These are phyloP conservation scores for Drosophila pectinifera DNA, from an alignment of 1,140 invertebrate species.

Conservation along the genomic window DNA sequence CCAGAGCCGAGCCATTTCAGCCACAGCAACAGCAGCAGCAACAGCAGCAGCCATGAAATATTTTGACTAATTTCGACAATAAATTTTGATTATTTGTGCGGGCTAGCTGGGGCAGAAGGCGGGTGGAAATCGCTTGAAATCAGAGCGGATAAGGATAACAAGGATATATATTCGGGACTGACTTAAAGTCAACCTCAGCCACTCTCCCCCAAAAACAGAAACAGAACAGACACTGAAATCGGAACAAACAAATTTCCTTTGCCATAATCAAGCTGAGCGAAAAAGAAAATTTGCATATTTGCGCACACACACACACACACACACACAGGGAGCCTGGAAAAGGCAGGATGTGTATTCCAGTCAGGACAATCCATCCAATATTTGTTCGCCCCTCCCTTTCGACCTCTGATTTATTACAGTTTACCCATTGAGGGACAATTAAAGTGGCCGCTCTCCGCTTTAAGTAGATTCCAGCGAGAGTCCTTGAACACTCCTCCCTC, in stretches of 20 bases:
- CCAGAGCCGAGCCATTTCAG: background rate
- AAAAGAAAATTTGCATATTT: constrained; percentile 76
- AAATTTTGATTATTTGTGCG: constrained; percentile 77
- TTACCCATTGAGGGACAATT: constrained; percentile 63
- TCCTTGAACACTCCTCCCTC: background rate
- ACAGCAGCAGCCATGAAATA: constrained; percentile 61
- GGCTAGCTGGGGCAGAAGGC: background rate
- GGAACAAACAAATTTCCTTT: constrained; percentile 41
- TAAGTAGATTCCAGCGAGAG: constrained; percentile 11
- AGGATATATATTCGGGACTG: constrained; percentile 12
- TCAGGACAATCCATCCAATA: constrained; percentile 41
- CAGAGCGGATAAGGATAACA: background rate
- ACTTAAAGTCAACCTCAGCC: constrained; percentile 18
- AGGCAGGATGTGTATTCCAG: constrained; percentile 25
- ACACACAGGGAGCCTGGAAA: background rate
- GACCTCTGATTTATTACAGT: constrained; percentile 67
- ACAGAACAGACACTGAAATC: constrained; percentile 19
- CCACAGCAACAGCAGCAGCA: constrained; percentile 28
- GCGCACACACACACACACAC: constrained; percentile 10
- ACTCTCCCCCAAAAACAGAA: background rate
- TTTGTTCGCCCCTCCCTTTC: constrained; percentile 8
- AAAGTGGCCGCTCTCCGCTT: constrained; percentile 50
- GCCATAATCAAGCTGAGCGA: constrained; percentile 49
- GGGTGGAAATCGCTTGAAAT: background rate
- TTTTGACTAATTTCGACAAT: constrained; percentile 78